Evolutionary conservation across 1,140 invertebrate species (phyloP).

Genomic region (Drosophila biarmipes): DNA sequence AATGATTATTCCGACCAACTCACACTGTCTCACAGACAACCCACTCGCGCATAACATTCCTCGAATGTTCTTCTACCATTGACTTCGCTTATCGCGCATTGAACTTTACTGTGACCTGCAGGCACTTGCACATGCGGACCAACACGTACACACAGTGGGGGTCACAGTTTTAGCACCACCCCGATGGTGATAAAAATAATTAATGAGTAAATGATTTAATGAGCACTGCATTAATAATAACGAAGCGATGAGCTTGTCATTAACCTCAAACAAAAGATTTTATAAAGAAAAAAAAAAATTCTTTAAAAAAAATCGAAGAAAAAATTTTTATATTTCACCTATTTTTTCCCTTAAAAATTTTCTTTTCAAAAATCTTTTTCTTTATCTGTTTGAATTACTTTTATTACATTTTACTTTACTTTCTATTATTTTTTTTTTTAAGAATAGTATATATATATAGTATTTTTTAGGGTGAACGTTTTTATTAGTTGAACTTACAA

Average conservation of each 20-base stretch:
- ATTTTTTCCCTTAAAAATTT: not conserved
- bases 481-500: too few species aligned
- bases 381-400: too few species aligned
- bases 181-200: not conserved
- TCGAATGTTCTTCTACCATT: slow-evolving; percentile 52
- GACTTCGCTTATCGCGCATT: slow-evolving; percentile 62
- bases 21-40: slow-evolving; percentile 7
- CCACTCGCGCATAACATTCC: slow-evolving; percentile 12
- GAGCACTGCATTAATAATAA: not conserved
- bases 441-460: not conserved
- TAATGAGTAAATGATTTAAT: too few species aligned
- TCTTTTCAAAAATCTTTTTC: too few species aligned
- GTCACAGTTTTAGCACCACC: not conserved
- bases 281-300: too few species aligned
- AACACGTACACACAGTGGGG: slow-evolving; percentile 12
- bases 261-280: too few species aligned
- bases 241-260: not conserved
- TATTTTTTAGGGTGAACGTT: too few species aligned
- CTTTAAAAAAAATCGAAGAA: too few species aligned
- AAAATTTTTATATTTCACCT: too few species aligned
- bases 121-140: slow-evolving; percentile 19
- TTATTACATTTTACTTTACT: too few species aligned
- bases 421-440: not conserved
- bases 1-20: slow-evolving; percentile 37
- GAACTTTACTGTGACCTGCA: slow-evolving; percentile 55